A percentile compares a stretch with the other conserved stretches of the same genome.
These are phyloP conservation scores for Drosophila neocordata DNA, from an alignment of 1,140 invertebrate genomes.

Conservation along the genomic window DNA sequence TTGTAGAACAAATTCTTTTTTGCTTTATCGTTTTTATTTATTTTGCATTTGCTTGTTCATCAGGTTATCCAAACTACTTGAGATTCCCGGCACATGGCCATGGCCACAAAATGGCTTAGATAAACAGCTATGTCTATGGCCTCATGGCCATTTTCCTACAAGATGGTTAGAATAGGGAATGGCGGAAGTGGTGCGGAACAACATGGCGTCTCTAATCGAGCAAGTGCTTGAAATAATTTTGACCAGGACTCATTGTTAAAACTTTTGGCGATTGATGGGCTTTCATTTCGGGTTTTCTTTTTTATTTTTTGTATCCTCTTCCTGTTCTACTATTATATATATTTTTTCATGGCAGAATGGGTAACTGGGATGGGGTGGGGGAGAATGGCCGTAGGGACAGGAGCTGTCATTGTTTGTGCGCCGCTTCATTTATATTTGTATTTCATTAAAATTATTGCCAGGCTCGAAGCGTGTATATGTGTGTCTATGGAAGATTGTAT, in stretches of 20 bases:
- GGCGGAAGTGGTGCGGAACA: conserved; percentile 9
- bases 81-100: conserved; percentile 64
- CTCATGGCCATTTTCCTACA: background rate
- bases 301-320: background rate
- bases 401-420: conserved; percentile 68
- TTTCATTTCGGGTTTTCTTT: conserved; percentile 18
- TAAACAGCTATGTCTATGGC: conserved; percentile 37
- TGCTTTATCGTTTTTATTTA: conserved; percentile 37
- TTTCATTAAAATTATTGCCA: conserved; percentile 77
- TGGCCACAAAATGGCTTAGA: conserved; percentile 59
- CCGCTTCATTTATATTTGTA: conserved; percentile 77
- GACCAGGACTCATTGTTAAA: conserved; percentile 54
- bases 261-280: conserved; percentile 65
- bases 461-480: conserved; percentile 1
- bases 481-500: background rate
- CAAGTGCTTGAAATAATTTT: conserved; percentile 75
- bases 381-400: conserved; percentile 1
- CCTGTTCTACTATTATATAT: background rate
- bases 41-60: conserved; percentile 59
- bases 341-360: background rate
- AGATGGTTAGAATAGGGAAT: background rate
- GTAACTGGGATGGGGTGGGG: no score
- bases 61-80: conserved; percentile 61
- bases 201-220: conserved; percentile 70
- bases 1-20: conserved; percentile 12